Base-by-base conservation (phyloP, 2,797 vertebrate genomes). In the Steatocranus sp. region DNA sequence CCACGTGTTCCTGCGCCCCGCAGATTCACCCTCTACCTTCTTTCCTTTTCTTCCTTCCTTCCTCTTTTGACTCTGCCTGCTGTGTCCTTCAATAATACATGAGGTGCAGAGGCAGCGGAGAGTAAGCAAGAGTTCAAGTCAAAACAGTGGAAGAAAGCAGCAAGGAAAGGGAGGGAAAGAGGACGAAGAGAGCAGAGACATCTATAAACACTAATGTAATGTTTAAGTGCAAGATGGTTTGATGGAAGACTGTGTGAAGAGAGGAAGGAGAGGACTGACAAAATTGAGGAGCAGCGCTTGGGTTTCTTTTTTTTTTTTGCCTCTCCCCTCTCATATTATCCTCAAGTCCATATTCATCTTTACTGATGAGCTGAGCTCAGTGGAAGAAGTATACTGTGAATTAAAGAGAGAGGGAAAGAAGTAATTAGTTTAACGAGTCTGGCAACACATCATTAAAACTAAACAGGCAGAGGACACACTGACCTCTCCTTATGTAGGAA, bases 301-400 rank as follows among this genome's bases (percentile, higher is more conserved):
- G 76, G 49, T 82, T 88, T 90, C 54, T 88, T 78, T 90, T 91
- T 88, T 78, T 90, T 91, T 89, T 84, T 86, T 78, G 58, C 83
- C 84, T 89, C 87, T 89, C 84, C 76, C 83, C 88, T 92, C 87
- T 87, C 68, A 79, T 75, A 49, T 89, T 84, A 32, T 84, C 92
- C 92, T 94, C 85, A 92, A 93, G 91, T 92, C 93, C 89, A 81
- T 87, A 83, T 92, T 88, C 89, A 88, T 92, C 90, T 79, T 54
- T 85, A 9, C 5, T 25, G 87, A 88, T 66, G 76, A 88, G 87
- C 82, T 50, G 82, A 82, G 90, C 93, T 97, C 92, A 97, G 89
- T 95, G 93, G 95, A 97, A 97, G 96, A 97, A 97, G 91, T 97
- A 97, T 91, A 97, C 96, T 97, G 91, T 3, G 2, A 78, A 68